Evolutionary conservation across 2,888 invertebrate genomes (phyloP), one percentile per base, ranked within the genome.

Genomic region (Alcis repandata): DNA sequence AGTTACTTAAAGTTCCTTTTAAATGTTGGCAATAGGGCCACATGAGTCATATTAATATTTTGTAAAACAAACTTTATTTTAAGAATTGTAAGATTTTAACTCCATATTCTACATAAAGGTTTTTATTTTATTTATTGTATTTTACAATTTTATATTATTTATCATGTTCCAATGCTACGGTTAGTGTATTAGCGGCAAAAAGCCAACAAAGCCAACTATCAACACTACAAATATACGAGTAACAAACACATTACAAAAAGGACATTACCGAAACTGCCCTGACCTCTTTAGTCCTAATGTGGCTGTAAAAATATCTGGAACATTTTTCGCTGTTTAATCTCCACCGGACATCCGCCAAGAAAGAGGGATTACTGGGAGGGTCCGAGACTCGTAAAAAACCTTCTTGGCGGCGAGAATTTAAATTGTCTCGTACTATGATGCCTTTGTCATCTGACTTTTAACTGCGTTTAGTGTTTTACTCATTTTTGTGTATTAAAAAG

Each of bases 311-410:
- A 73, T 73, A 73, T 70, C 70, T 71, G 51, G 51, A 64, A 66
- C 73, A 73, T 73, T 73, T 73, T 73, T 73, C 70, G 73, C 63
- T 63, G 68, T 70, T 70, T 73, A 73, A 71, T 71, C 73, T 73
- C 41, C 59, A 62, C 54, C 71, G 73, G 73, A 71, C 68, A 63
- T 73, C 73, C 73, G 62, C 51, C 57, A 62, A 68, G 69, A 52
- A 56, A 63, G 64, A 64, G 68, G 69, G 67, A 70, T 72, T 71
- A 69, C 62, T 59, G 63, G 57, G 57, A 69, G 67, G 71, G 70
- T 69, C 67, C 63, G 52, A 38, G 32, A 43, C 33, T 64, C 63
- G 59, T 64, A 64, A 64, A 64, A 53, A 63, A 58, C 36, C 62
- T 51, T 52, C 54, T 59, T 43, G 38, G 48, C 49, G 27, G 36